Conservation (phyloP, 2,797 vertebrate species). For the Platalea minor region DNA sequence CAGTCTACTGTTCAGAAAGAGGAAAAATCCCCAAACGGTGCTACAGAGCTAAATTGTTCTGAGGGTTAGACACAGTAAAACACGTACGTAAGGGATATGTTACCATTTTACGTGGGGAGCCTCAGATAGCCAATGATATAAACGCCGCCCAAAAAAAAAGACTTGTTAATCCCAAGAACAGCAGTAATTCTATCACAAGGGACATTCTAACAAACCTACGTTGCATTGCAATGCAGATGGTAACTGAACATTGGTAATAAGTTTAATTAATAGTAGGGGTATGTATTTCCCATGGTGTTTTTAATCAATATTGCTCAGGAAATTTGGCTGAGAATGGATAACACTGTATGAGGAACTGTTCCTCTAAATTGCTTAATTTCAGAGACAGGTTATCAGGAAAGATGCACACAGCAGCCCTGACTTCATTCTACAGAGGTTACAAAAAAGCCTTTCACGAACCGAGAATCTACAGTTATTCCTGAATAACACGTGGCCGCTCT, state of each 20-base stretch:
- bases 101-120: not conserved
- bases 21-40: not conserved
- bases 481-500: not conserved
- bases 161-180: not conserved
- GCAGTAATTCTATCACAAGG: not conserved
- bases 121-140: not conserved
- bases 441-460: not conserved
- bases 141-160: not conserved
- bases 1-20: not conserved
- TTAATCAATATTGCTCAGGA: not conserved
- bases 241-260: not conserved
- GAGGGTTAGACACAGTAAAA: not conserved
- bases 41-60: not conserved
- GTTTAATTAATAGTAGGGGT: not conserved
- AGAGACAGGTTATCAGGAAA: not conserved
- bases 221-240: not conserved
- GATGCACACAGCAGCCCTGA: not conserved
- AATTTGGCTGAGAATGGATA: not conserved
- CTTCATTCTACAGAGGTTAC: not conserved
- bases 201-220: not conserved
- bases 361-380: not conserved
- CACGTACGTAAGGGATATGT: accelerated
- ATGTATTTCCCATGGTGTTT: not conserved
- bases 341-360: not conserved
- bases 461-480: not conserved